Evolutionary conservation across 1,140 invertebrate species (phyloP), one percentile per base, ranked within the genome.

Genomic region (Drosophila yakuba): DNA sequence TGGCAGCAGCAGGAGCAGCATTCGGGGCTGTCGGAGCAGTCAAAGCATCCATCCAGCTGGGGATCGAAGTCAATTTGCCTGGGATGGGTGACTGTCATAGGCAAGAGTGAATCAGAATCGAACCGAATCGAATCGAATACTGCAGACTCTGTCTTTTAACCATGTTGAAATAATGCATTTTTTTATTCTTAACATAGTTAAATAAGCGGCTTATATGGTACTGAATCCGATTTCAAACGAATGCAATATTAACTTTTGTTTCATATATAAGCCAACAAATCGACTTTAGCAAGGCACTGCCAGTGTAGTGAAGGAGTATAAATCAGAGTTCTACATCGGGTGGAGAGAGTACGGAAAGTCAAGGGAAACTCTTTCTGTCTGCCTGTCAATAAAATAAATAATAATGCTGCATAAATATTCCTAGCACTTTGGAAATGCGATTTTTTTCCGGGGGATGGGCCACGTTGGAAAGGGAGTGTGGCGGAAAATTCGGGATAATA

Each of bases 341-440:
- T 54, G 66, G 38, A 48, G 23, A 82, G 75, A 60, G 79, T 74
- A 80, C 68, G 48, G 58, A 66, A 71, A 78, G 59, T 63, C 64
- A 56, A 83, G 45, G 60, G 38, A 48, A 71, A 39, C 35, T 57
- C 20, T 57, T 35, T 25, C 51, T 28, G 35, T 41, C 36, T 56
- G 67, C 66, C 83, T 84, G 84, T 80, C 84, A 88, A 88, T 88
- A 89, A 88, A 84, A 88, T 88, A 89, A 88, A 84, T 88, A 88
- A 80, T 88, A 88, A 88, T 86, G 84, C 83, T 61, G 80, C 82
- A 86, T 88, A 86, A 88, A 86, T 88, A 88, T 82, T 68, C 41
- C 76, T 62, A 79, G 47, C 61, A 81, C 67, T 83, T 68, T 75
- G 69, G 66, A 60, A 55, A 64, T 60, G 50, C 59, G 50, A 47